Percentiles rank a stretch among this genome's conserved stretches.
These are phyloP conservation scores for Pogonocherus hispidulus DNA, from an alignment of 2,888 invertebrate genomes.

Conservation along the genomic window DNA sequence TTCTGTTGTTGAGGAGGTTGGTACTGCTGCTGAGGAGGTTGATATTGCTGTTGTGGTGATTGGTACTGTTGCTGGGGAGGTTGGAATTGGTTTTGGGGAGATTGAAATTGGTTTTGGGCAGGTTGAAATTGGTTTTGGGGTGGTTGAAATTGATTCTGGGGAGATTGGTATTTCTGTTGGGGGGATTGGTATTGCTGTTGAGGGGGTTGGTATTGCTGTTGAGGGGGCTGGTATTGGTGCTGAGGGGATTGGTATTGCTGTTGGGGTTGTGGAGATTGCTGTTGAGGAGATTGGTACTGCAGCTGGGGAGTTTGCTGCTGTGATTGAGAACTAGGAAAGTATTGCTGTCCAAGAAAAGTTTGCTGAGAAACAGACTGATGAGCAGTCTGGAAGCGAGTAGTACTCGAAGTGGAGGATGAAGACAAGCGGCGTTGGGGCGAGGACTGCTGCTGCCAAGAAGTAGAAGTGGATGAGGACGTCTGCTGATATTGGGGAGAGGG, in stretches of 20 bases:
- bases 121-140: constrained; percentile 24
- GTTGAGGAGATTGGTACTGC: constrained; percentile 44
- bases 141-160: constrained; percentile 19
- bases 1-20: constrained; percentile 21
- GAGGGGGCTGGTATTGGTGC: constrained; percentile 19
- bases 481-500: constrained; percentile 45
- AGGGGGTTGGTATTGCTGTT: constrained; percentile 21
- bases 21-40: constrained; percentile 24
- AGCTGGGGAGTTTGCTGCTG: constrained; percentile 40
- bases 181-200: constrained; percentile 25
- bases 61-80: constrained; percentile 31
- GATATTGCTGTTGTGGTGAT: constrained; percentile 36
- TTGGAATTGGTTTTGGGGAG: constrained; percentile 41
- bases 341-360: constrained; percentile 39
- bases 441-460: constrained; percentile 29
- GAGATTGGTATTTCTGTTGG: constrained; percentile 20
- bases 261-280: constrained; percentile 46
- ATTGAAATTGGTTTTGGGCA: constrained; percentile 38
- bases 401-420: constrained; percentile 17
- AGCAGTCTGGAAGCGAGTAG: constrained; percentile 46
- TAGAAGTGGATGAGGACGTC: background rate
- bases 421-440: constrained; percentile 34
- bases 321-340: constrained; percentile 37
- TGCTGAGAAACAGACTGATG: constrained; percentile 49
- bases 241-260: constrained; percentile 24